Percentiles rank a stretch among this genome's conserved stretches.
phyloP scores from a whole-genome alignment of 2,797 vertebrate species.

The Lates japonicus region DNA sequence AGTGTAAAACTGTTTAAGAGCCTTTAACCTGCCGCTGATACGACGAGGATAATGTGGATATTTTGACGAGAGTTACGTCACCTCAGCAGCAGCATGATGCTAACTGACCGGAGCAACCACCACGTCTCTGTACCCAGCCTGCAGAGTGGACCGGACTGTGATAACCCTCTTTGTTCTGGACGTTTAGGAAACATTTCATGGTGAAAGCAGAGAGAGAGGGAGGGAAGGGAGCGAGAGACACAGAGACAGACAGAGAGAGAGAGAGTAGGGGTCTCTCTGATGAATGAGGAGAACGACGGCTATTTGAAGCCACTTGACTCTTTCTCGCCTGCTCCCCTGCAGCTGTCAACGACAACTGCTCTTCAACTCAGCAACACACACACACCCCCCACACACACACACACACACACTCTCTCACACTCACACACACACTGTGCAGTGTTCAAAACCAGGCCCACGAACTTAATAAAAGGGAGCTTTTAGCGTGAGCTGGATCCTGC shows the following conservation, averaged over 20 bases:
- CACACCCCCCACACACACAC: slow-evolving; percentile 83
- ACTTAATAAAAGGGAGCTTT: slow-evolving; percentile 87
- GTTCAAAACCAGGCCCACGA: slow-evolving; percentile 80
- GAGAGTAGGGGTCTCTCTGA: slow-evolving; percentile 53
- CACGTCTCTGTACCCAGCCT: not conserved
- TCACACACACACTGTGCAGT: slow-evolving; percentile 84
- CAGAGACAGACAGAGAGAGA: not conserved
- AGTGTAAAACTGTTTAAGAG: not conserved
- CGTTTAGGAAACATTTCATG: slow-evolving; percentile 2
- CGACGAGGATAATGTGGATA: not conserved
- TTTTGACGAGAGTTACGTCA: not conserved
- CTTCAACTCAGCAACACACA: slow-evolving; percentile 83
- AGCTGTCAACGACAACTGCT: slow-evolving; percentile 98
- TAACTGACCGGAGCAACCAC: not conserved
- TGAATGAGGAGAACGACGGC: slow-evolving; percentile 85
- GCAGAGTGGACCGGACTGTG: not conserved
- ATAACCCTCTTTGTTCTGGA: not conserved
- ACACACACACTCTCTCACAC: slow-evolving; percentile 76
- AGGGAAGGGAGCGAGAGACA: not conserved
- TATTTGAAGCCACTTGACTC: slow-evolving; percentile 91
- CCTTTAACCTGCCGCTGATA: not conserved
- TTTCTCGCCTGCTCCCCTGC: slow-evolving; percentile 85
- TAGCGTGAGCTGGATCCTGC: slow-evolving; percentile 83
- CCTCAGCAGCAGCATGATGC: not conserved
- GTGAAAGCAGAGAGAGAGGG: slow-evolving; percentile 24